phyloP scores from a whole-genome alignment of 1,140 invertebrate species.

The Drosophila takahashii region DNA sequence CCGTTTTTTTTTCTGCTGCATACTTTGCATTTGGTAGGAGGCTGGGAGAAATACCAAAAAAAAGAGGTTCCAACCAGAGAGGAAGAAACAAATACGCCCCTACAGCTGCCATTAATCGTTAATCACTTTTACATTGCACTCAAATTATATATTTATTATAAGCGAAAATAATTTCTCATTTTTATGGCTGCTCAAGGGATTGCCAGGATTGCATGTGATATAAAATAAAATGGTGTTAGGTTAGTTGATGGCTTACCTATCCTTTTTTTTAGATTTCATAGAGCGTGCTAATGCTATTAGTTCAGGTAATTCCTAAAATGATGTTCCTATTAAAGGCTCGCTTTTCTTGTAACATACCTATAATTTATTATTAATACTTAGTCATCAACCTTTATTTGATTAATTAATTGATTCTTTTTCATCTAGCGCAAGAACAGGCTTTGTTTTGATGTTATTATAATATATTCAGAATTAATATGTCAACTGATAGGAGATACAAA shows the following conservation, averaged over 20 bases:
- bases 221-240: background rate
- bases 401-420: background rate
- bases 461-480: background rate
- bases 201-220: background rate
- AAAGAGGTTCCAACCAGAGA: constrained; percentile 13
- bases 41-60: constrained; percentile 52
- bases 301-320: too few relatives aligned
- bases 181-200: constrained; percentile 2
- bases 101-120: constrained; percentile 81
- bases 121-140: constrained; percentile 54
- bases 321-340: too few relatives aligned
- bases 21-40: constrained; percentile 76
- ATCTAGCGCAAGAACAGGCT: background rate
- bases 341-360: too few relatives aligned
- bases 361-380: too few relatives aligned
- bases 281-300: background rate
- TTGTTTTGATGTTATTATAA: background rate
- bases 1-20: constrained; percentile 48
- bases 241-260: background rate
- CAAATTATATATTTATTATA: constrained; percentile 34
- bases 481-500: constrained; percentile 8
- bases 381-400: background rate
- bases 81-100: constrained; percentile 62
- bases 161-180: constrained; percentile 20
- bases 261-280: background rate